These are phyloP conservation scores for Phenacoccus solenopsis DNA, from an alignment of 1,140 invertebrate genomes.

Conservation along the genomic window DNA sequence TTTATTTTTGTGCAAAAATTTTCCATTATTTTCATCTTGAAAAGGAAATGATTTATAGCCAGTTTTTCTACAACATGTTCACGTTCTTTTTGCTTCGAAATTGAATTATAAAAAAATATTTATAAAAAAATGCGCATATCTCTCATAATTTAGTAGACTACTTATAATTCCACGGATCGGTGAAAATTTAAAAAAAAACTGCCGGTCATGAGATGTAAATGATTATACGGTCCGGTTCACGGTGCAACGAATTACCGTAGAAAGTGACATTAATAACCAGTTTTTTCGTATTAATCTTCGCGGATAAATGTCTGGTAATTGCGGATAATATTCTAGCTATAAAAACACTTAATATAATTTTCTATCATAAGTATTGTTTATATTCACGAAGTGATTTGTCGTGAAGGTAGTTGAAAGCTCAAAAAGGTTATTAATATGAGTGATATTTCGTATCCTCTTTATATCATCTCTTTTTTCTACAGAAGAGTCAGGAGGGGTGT, in stretches of 20 bases:
- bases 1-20: too few relatives aligned
- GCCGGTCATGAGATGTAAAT: not conserved
- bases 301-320: not conserved
- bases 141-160: not conserved
- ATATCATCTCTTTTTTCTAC: too few relatives aligned
- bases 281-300: not conserved
- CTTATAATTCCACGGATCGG: not conserved
- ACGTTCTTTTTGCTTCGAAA: not conserved
- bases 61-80: too few relatives aligned
- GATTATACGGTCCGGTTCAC: constrained; percentile 1
- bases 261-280: not conserved
- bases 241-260: not conserved
- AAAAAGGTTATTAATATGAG: too few relatives aligned
- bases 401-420: too few relatives aligned
- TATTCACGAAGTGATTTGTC: too few relatives aligned
- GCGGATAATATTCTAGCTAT: not conserved
- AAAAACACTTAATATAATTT: too few relatives aligned
- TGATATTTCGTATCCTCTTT: too few relatives aligned
- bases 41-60: too few relatives aligned
- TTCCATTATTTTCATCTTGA: too few relatives aligned
- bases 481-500: too few relatives aligned
- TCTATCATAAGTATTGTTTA: too few relatives aligned
- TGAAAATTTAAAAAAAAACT: not conserved
- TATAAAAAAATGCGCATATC: not conserved
- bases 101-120: not conserved